These are phyloP conservation scores for Uropsilus gracilis DNA, from an alignment of 2,113 vertebrate genomes.

Conservation along the genomic window DNA sequence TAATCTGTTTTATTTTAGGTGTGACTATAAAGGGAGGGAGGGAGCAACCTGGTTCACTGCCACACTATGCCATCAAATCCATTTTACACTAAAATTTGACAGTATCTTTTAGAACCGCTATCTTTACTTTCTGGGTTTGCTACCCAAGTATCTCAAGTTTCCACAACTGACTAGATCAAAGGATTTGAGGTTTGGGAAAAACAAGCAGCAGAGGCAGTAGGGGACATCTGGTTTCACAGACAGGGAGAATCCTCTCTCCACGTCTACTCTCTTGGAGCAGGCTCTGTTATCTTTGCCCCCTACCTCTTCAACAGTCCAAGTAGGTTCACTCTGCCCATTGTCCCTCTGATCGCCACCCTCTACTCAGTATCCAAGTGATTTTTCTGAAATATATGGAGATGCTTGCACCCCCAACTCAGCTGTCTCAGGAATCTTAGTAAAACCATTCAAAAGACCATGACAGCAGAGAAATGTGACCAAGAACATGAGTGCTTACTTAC, in stretches of 20 bases:
- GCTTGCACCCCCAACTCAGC: background rate
- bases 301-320: background rate
- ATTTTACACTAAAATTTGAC: background rate
- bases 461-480: background rate
- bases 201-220: background rate
- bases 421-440: background rate
- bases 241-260: background rate
- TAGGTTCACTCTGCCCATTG: no score
- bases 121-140: background rate
- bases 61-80: background rate
- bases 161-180: background rate
- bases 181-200: background rate
- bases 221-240: background rate
- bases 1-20: background rate
- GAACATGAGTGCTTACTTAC: background rate
- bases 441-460: background rate
- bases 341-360: background rate
- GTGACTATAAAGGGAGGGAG: background rate
- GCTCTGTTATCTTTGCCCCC: background rate
- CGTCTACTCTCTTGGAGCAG: background rate
- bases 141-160: background rate
- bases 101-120: background rate
- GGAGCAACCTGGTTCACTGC: background rate
- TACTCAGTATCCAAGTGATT: background rate
- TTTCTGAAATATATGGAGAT: background rate